Evolutionary conservation across 2,797 vertebrate genomes (phyloP), one percentile per base, ranked within the genome.

Genomic region (Rhinichthys osculus): DNA sequence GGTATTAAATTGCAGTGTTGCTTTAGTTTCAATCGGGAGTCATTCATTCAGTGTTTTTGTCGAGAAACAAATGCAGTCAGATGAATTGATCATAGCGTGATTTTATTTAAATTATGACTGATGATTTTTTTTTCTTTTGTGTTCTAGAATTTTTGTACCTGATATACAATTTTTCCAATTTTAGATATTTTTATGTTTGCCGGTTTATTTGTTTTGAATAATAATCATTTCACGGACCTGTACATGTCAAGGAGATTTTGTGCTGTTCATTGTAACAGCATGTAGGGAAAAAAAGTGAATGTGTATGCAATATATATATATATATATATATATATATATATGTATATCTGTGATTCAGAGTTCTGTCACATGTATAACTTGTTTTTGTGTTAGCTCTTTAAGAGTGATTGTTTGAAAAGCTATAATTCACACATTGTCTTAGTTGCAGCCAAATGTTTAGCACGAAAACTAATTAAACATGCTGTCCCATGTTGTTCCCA

Each of bases 401-500:
- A 81, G 78, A 9, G 86, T 82, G 44, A 81, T 44, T 82, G 27
- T 79, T 62, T 74, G 59, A 71, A 84, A 78, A 62, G 72, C 27
- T 81, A 50, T 67, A 52, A 86, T 81, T 78, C 77, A 64, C 57
- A 27, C 50, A 16, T 42, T 87, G 84, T 87, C 82, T 85, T 83
- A 84, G 84, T 84, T 71, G 84, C 57, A 72, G 84, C 81, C 85
- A 86, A 88, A 88, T 38, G 47, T 83, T 73, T 83, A 82, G 85
- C 74, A 82, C 78, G 82, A 78, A 89, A 85, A 76, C 59, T 57
- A 88, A 84, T 78, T 23, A 47, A 42, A 89, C 78, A 83, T 89
- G 87, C 85, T 88, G 85, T 87, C 91, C 87, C 27, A 52, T 79
- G 91, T 81, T 87, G 87, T 87, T 91, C 79, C 78, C 78, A 90